These are phyloP conservation scores for Volucella zonaria DNA, from an alignment of 2,888 invertebrate species.

Conservation along the genomic window DNA sequence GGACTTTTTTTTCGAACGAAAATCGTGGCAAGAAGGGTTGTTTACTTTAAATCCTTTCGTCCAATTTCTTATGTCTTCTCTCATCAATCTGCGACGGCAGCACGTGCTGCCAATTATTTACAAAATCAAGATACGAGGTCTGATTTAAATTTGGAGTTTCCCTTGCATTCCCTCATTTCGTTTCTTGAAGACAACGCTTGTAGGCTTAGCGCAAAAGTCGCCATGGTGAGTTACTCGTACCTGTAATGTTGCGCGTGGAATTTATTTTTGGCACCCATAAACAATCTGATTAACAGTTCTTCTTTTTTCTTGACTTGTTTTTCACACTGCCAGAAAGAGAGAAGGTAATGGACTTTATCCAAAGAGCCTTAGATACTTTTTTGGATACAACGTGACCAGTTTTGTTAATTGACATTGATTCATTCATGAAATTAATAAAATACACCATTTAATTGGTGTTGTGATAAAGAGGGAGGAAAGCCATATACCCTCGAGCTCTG, in stretches of 20 bases:
- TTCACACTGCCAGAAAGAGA: constrained; percentile 4
- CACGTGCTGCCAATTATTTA: constrained; percentile 68
- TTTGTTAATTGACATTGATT: constrained; percentile 49
- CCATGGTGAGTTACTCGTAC: no score
- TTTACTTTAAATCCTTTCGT: constrained; percentile 18
- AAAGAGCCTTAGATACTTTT: constrained; percentile 35
- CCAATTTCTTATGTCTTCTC: constrained; percentile 40
- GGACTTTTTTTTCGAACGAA: not conserved
- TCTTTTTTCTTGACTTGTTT: not conserved
- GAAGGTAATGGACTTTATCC: no score
- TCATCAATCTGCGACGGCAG: constrained; percentile 23
- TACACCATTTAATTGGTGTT: constrained; percentile 35
- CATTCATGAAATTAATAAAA: constrained; percentile 54
- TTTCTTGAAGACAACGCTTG: constrained; percentile 8
- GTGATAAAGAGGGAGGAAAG: not conserved
- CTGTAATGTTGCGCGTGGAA: constrained; percentile 21
- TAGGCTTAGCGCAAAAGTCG: not conserved
- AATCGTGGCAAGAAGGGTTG: constrained; percentile 16
- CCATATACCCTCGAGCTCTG: not conserved
- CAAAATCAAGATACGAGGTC: constrained; percentile 26
- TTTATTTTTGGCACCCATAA: constrained; percentile 30
- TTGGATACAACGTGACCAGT: constrained; percentile 49
- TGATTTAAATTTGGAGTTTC: not conserved
- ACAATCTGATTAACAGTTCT: constrained; percentile 37
- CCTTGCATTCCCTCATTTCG: not conserved